Base-by-base conservation (phyloP, 2,797 vertebrate species). In the Hydrocynus forskahlii region DNA sequence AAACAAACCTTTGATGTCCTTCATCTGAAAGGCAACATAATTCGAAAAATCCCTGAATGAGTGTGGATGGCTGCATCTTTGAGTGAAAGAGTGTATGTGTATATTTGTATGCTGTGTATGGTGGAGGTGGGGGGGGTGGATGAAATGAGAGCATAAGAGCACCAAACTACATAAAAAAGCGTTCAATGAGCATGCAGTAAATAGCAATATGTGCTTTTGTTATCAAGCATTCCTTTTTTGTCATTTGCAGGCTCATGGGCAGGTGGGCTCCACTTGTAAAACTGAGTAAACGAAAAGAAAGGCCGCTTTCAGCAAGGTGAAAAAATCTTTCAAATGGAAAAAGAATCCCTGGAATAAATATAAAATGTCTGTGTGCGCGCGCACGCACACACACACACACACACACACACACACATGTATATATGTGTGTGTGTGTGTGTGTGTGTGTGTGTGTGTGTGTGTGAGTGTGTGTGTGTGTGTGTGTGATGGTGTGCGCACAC, bases 161-260 rank as follows among this genome's bases (percentile, higher is more conserved):
- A 93, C 92, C 73, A 94, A 93, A 93, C 94, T 92, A 94, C 92
- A 95, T 95, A 95, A 95, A 95, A 95, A 95, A 95, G 93, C 94
- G 93, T 94, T 95, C 94, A 95, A 91, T 90, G 89, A 91, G 90
- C 89, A 89, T 92, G 95, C 94, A 95, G 95, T 94, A 91, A 91
- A 89, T 86, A 91, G 94, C 94, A 95, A 94, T 94, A 93, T 94
- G 92, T 88, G 91, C 93, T 95, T 48, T 95, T 95, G 87, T 95
- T 93, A 91, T 86, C 89, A 92, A 91, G 94, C 95, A 94, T 94
- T 92, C 94, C 93, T 94, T 92, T 43, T 95, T 95, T 94, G 92
- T 94, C 91, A 95, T 94, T 94, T 92, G 93, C 85, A 89, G 94
- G 91, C 93, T 94, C 94, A 95, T 95, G 93, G 94, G 95, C 95